Evolutionary conservation across 1,140 invertebrate genomes (phyloP), one percentile per base, ranked within the genome.

Genomic region (Homalodisca vitripennis): DNA sequence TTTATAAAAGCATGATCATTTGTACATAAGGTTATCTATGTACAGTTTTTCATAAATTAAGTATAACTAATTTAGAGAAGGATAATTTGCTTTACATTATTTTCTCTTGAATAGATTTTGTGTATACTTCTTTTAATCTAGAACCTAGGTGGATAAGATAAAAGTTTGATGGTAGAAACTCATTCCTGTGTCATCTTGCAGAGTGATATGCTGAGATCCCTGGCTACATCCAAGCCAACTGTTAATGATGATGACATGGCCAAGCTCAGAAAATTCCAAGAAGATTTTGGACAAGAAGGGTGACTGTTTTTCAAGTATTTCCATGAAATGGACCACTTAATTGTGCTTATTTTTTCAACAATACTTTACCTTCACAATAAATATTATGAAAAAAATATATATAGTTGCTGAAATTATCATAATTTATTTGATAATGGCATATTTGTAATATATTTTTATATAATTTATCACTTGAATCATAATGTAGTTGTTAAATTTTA

Each of bases 241-340:
- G 96, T 99, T 0, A 99, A 99, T 80, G 92, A 97, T 72, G 91
- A 95, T 53, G 98, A 99, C 80, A 87, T 99, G 84, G 85, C 87
- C 29, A 99, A 98, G 81, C 82, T 99, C 75, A 88, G 93, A 75
- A 94, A 98, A 79, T 99, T 99, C 81, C 98, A 92, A 80, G 89
- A 95, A 79, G 97, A 99, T 83, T 99, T 99, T 83, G 98, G 98
- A 27, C 96, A 98, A 83, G 98, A 99, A 83, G 98, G 97, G 79
- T 98, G 57, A 77, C 62, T 69, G 32, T 27, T 60, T 30, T 60
- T 30, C 14, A 26, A 29, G 26, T 27, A n/a, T 53, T 22, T 53
- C 48, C 48, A 53, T 53, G 12, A n/a, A 24, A 60, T 60, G 55
- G 55, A 60, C 55, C 14, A 60, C 55, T 6, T 51, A 12, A 51